A percentile compares a stretch with the other conserved stretches of the same genome.
Evolutionary conservation across 2,797 vertebrate genomes (phyloP).

Genomic region (Sebastiscus albofasciatus): DNA sequence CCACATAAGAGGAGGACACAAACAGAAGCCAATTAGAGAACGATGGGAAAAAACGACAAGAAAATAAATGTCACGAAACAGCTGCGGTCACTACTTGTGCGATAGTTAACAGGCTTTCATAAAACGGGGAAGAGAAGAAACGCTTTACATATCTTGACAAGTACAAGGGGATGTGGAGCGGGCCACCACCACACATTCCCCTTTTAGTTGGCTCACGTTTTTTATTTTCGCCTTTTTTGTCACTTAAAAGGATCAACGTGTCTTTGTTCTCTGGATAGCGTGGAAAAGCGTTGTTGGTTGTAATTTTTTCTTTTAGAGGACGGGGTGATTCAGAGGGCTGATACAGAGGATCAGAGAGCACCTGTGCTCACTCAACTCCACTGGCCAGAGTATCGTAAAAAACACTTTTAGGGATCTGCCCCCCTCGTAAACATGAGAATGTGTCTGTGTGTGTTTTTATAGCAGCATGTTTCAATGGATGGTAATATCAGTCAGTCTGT

Average conservation of each 20-base stretch:
- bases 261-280: constrained; percentile 70
- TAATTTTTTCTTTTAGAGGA: constrained; percentile 17
- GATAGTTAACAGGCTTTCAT: constrained; percentile 79
- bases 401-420: background rate
- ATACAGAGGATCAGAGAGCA: constrained; percentile 38
- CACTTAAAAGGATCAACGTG: constrained; percentile 63
- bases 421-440: constrained; percentile 4
- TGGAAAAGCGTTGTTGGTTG: constrained; percentile 52
- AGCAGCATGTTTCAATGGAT: background rate
- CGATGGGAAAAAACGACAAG: constrained; percentile 64
- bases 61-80: constrained; percentile 79
- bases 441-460: constrained; percentile 1
- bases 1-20: constrained; percentile 79
- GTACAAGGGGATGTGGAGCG: constrained; percentile 73
- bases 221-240: constrained; percentile 58
- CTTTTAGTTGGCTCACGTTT: constrained; percentile 53
- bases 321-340: constrained; percentile 21
- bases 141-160: constrained; percentile 69
- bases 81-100: constrained; percentile 74
- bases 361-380: constrained; percentile 38
- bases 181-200: constrained; percentile 63
- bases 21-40: constrained; percentile 82
- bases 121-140: constrained; percentile 68
- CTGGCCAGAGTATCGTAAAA: constrained; percentile 15
- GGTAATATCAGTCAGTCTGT: background rate